These are phyloP conservation scores for Nannoperca australis DNA, from an alignment of 2,797 vertebrate genomes.

Conservation along the genomic window DNA sequence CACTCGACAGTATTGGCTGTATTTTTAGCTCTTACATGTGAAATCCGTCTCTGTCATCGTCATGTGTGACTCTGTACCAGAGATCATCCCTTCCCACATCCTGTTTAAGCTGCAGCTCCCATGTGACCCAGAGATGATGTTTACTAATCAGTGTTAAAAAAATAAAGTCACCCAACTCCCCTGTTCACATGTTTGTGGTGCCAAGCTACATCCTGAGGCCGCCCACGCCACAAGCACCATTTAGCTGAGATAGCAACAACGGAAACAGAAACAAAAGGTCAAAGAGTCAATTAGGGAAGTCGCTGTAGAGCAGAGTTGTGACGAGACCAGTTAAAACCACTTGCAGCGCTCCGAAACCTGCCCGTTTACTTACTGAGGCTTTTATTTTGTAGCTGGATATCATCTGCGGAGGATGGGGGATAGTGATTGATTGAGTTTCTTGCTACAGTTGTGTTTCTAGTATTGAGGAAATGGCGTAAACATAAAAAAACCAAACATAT, in stretches of 20 bases:
- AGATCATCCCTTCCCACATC: constrained; percentile 24
- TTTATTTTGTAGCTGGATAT: no score
- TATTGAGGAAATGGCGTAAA: no score
- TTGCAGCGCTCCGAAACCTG: no score
- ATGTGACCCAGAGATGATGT: constrained; percentile 40
- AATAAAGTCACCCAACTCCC: background rate
- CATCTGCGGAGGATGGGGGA: no score
- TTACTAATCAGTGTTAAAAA: constrained; percentile 10
- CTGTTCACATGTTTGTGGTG: constrained; percentile 7
- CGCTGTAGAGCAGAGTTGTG: background rate
- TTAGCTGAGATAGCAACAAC: background rate
- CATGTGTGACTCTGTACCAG: constrained; percentile 19
- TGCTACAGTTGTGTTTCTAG: no score
- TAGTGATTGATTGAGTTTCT: no score
- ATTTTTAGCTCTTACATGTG: constrained; percentile 2
- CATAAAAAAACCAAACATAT: no score
- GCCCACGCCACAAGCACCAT: background rate
- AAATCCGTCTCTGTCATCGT: background rate
- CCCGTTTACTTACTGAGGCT: no score
- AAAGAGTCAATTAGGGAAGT: background rate
- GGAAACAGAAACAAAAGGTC: background rate
- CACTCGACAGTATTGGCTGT: background rate
- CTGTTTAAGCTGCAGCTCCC: constrained; percentile 33
- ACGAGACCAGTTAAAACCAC: no score
- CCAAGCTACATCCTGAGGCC: constrained; percentile 28